Conservation (phyloP, 2,113 vertebrate genomes). For the Columba janthina region DNA sequence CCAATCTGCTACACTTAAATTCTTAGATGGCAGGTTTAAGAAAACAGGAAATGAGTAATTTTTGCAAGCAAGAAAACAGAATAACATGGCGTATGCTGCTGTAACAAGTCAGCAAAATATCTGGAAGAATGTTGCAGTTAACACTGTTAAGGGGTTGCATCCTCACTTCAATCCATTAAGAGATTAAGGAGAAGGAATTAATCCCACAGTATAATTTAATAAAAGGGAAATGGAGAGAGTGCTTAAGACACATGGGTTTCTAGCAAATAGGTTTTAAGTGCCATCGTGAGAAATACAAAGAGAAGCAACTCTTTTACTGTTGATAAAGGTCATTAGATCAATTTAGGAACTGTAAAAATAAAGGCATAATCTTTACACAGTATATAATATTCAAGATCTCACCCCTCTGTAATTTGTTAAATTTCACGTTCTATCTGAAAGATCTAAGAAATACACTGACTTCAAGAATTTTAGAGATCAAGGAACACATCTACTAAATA, state of each 20-base stretch:
- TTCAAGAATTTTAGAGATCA: accelerated
- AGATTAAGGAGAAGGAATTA: not conserved
- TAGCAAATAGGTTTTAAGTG: not conserved
- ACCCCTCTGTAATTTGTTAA: not conserved
- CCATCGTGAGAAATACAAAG: not conserved
- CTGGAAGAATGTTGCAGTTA: not conserved
- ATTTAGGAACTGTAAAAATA: not conserved
- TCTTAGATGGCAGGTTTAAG: not conserved
- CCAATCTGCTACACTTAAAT: not conserved
- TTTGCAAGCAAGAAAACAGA: not conserved
- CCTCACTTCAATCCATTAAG: not conserved
- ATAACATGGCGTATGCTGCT: not conserved
- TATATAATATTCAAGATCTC: not conserved
- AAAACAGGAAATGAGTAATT: not conserved
- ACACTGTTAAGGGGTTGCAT: not conserved
- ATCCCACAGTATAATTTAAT: not conserved
- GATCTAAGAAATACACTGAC: not conserved
- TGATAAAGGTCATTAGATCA: not conserved
- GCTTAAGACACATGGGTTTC: not conserved
- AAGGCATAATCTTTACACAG: not conserved
- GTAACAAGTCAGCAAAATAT: not conserved
- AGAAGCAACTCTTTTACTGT: not conserved
- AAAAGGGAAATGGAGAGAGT: not conserved
- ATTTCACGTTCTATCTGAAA: not conserved
- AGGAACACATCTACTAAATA: not conserved